Percentiles rank a stretch among this genome's conserved stretches.
phyloP scores from a whole-genome alignment of 2,888 invertebrate genomes.

The Oligia strigilis region DNA sequence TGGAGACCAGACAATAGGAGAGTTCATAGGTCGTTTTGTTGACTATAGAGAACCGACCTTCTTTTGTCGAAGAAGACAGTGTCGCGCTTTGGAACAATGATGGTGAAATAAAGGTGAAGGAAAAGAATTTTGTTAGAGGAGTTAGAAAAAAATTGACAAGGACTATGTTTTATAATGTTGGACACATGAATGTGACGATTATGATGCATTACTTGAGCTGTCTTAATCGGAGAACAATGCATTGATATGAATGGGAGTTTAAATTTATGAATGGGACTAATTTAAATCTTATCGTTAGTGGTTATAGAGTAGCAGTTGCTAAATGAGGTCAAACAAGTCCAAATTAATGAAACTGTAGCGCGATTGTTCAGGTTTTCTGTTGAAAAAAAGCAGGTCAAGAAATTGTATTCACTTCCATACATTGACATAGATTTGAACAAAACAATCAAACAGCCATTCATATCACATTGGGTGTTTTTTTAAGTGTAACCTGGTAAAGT shows the following conservation, averaged over 20 bases:
- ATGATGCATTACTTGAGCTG: conserved; percentile 37
- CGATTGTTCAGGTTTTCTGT: background rate
- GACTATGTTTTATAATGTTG: conserved; percentile 48
- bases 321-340: conserved; percentile 5
- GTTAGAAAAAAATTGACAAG: conserved; percentile 55
- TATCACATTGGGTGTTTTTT: background rate
- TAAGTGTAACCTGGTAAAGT: background rate
- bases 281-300: conserved; percentile 27
- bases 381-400: background rate
- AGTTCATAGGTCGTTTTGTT: conserved; percentile 78
- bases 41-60: conserved; percentile 38
- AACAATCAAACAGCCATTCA: background rate
- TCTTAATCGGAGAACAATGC: conserved; percentile 42
- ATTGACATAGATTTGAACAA: background rate
- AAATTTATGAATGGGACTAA: conserved; percentile 29
- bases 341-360: background rate
- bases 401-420: background rate
- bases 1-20: conserved; percentile 68
- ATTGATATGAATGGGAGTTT: conserved; percentile 21
- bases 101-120: conserved; percentile 58
- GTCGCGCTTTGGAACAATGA: conserved; percentile 77
- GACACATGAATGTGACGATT: conserved; percentile 45
- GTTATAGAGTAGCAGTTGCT: background rate
- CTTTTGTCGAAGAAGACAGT: conserved; percentile 64
- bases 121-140: conserved; percentile 52